Evolutionary conservation across 92 coral and sea anemone genomes (phyloP).

Genomic region (Phenganax marumi): DNA sequence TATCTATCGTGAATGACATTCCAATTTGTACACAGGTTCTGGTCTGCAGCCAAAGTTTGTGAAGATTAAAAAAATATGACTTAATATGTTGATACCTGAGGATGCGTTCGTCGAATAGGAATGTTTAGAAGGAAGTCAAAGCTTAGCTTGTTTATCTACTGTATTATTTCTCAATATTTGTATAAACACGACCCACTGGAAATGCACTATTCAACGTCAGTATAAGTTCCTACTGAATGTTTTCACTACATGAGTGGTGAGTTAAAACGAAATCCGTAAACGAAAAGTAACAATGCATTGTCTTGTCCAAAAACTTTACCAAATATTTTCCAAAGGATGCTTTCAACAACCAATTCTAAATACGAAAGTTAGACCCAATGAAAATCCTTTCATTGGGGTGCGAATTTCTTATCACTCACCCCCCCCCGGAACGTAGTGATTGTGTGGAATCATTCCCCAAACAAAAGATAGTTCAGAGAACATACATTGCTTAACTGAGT

Average conservation of each 20-base stretch:
- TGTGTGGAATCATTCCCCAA: no score
- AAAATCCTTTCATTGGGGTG: no score
- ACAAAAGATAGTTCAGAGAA: no score
- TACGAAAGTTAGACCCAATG: no score
- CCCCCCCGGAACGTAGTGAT: no score
- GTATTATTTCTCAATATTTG: background rate
- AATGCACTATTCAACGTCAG: constrained; percentile 5
- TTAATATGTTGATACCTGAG: background rate
- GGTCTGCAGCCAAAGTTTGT: background rate
- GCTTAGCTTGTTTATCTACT: constrained; percentile 3
- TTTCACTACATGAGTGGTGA: background rate
- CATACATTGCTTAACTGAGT: no score
- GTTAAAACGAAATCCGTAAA: background rate
- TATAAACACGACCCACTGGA: background rate
- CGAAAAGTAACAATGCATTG: no score
- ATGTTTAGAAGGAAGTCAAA: constrained; percentile 21
- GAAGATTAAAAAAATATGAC: background rate
- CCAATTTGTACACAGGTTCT: background rate
- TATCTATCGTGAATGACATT: no score
- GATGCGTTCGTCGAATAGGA: background rate
- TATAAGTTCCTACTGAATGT: background rate
- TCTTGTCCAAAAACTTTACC: no score
- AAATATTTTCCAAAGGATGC: no score
- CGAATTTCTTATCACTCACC: no score
- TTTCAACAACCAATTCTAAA: no score